Base-by-base conservation (phyloP, 2,888 invertebrate species). In the Erebia ligea region DNA sequence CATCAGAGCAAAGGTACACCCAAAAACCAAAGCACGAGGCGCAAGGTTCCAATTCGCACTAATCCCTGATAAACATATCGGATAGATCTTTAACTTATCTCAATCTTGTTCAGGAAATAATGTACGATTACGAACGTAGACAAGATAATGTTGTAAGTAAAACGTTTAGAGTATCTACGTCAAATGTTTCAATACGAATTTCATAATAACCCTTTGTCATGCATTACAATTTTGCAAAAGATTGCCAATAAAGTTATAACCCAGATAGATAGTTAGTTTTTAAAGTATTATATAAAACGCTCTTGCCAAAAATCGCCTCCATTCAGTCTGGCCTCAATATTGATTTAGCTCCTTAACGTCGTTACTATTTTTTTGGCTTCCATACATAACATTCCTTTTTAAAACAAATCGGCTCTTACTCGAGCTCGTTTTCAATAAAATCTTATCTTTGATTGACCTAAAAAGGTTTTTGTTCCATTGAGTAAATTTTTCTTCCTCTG, bases 1-100 rank as follows among this genome's bases (percentile, higher is more conserved):
- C 85, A 95, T 96, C 80, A 93, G 95, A 86, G 95, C 94, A 81
- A 96, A 96, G 95, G 95, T 95, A 91, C 87, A 75, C 78, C 66
- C 73, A 56, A 70, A 56, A 64, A 57, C 67, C 58, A 76, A 73
- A 77, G 42, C 70, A 59, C 69, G 76, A 79, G 75, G 74, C 76
- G 75, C 79, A 83, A 78, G 91, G 87, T 90, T 90, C 90, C 90
- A 91, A 90, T 90, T 89, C 85, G 82, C 79, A 68, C 67, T 68
- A 67, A 68, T 63, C 68, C 72, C 61, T 42, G 17, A 45, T 72
- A n/a, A 19, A 69, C 25, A 63, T 58, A 63, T 68, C 42, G 48
- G 17, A 48, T 67, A 59, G 62, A 54, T 67, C 68, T 21, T 69
- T 62, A 19, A 42, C 59, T 69, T 73, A 71, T 71, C 64, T 69